Evolutionary conservation across 2,888 invertebrate genomes (phyloP).

Genomic region (Xestia sexstrigata): DNA sequence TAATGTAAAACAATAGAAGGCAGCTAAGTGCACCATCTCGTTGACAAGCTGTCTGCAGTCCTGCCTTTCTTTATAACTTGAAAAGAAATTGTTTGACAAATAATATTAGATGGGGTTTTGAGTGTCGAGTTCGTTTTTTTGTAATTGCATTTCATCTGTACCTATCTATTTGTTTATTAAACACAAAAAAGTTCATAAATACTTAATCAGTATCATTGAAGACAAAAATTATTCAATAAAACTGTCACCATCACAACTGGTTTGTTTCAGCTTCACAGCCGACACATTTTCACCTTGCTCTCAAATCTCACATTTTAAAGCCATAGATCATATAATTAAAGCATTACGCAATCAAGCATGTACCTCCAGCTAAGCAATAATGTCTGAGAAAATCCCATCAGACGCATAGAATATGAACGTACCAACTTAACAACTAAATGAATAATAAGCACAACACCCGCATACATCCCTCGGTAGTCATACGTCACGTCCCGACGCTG

Average conservation of each 20-base stretch:
- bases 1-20: constrained; percentile 41
- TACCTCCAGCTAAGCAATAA: not conserved
- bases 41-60: constrained; percentile 34
- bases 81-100: constrained; percentile 12
- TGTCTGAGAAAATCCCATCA: constrained; percentile 17
- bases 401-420: constrained; percentile 37
- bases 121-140: not conserved
- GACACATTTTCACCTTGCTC: not conserved
- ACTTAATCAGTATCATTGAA: not conserved
- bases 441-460: constrained; percentile 45
- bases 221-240: not conserved
- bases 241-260: not conserved
- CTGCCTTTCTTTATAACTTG: constrained; percentile 15
- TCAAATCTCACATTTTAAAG: not conserved
- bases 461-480: constrained; percentile 56
- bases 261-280: not conserved
- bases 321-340: not conserved
- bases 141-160: too few relatives aligned
- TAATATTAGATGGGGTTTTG: constrained; percentile 12
- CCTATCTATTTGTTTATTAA: too few relatives aligned
- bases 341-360: not conserved
- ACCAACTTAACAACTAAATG: constrained; percentile 43
- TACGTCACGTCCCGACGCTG: constrained; percentile 53
- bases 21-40: constrained; percentile 42
- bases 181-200: too few relatives aligned